Base-by-base conservation (phyloP, 2,797 vertebrate species). In the Podarcis lilfordi region DNA sequence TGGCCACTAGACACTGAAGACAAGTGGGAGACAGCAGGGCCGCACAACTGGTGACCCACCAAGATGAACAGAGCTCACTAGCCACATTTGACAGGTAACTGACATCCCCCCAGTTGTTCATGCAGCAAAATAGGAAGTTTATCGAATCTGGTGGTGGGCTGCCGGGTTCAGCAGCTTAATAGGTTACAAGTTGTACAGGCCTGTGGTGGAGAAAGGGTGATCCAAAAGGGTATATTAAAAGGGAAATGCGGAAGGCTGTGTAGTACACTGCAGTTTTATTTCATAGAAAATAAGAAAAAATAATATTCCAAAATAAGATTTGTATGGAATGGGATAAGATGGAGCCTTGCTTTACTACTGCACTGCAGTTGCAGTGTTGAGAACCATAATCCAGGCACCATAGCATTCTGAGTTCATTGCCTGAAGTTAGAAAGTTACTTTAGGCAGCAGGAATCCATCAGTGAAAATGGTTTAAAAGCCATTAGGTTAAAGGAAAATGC, bases 401-500 rank as follows among this genome's bases (percentile, higher is more conserved):
- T 7, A 4, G 4, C 19, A 80, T 45, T 72, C 8, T 37, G 7
- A 72, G 35, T 50, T 32, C 35, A 25, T 29, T 2, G 11, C 4
- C 19, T 8, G 0, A 0, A 23, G 43, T 2, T 1, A 27, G 25
- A 69, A 4, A 68, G 17, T 23, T 6, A 0, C 5, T 27, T 75
- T 7, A 0, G 13, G 5, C 3, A 61, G n/a, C 19, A 27, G 50
- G 17, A 66, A 2, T 1, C 1, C 0, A 8, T 78, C 25, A 78
- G 10, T 61, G n/a, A 23, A 0, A 0, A 8, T 15, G 19, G 29
- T n/a, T 0, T 1, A 1, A 61, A 27, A 17, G 3, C 29, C 15
- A 88, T 13, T 69, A 86, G 69, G 4, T 5, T 32, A 35, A 82
- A 89, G 68, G 76, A 43, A 88, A 82, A 64, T 5, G 61, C 2